Base-by-base conservation (phyloP, 2,797 vertebrate genomes). In the Otus scops region DNA sequence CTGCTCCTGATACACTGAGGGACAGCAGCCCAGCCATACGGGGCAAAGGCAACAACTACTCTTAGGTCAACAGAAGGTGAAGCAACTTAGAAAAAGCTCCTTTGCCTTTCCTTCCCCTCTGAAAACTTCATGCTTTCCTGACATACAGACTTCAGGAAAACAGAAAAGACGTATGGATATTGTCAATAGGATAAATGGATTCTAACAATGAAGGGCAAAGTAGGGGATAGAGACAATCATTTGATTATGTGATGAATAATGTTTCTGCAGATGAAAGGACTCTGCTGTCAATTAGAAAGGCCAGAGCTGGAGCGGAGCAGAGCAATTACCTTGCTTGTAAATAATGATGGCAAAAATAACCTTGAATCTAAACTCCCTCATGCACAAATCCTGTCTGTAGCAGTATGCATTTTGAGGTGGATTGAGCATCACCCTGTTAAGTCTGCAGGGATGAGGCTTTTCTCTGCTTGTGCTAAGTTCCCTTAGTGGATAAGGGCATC, bases 261-360 rank as follows among this genome's bases (percentile, higher is more conserved):
- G 24, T 34, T 73, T 85, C 51, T 64, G 41, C 4, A 59, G 65
- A 83, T 0, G 0, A 13, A 53, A 74, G 5, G 19, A 14, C 9
- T 89, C 50, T 95, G 34, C 41, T 81, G 43, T 70, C 57, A 65
- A 34, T 89, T 92, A 77, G 21, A 77, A 83, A 83, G 8, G 19
- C 28, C 53, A 78, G 76, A 68, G 18, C 13, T 74, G 30, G 30
- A 59, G 23, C 0, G 1, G 54, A 89, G n/a, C 26, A 78, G 43
- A 68, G 5, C 4, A 53, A 77, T 71, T 91, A 67, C 11, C 11
- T 89, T 75, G 21, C 34, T 67, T 85, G 21, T 53, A 85, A 70
- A 68, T 70, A 57, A n/a, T 36, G 7, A 22, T 19, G 36, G 11
- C 16, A 57, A 77, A 85, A 91, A 43, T 21, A 70, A 48, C 23